Conservation (phyloP, 2,113 vertebrate genomes). For the Prunella fulvescens region DNA sequence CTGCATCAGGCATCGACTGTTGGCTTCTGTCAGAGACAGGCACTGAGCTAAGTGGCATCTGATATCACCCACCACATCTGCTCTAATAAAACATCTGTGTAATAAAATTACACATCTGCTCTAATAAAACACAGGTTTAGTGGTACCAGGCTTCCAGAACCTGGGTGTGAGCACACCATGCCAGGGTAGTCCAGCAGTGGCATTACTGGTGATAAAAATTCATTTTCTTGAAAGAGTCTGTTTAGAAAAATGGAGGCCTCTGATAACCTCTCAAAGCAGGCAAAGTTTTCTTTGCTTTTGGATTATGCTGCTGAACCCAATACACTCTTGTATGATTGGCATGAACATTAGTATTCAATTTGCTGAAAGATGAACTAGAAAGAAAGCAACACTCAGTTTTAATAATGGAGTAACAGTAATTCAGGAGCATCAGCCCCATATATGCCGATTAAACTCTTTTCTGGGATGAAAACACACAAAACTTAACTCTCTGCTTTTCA, state of each 20-base stretch:
- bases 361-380: neutral
- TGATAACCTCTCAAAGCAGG: neutral
- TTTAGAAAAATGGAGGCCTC: neutral
- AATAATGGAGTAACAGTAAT: neutral
- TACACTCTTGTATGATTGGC: neutral
- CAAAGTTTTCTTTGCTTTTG: neutral
- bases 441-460: neutral
- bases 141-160: neutral
- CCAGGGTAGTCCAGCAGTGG: neutral
- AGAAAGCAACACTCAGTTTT: neutral
- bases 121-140: neutral
- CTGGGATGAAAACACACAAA: neutral
- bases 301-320: neutral
- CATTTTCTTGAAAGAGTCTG: neutral
- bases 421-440: neutral
- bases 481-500: neutral
- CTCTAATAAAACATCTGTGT: neutral
- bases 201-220: neutral
- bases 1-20: fast-evolving
- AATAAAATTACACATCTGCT: neutral
- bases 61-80: neutral
- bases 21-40: neutral
- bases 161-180: fast-evolving
- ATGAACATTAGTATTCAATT: neutral
- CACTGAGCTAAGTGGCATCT: neutral